phyloP scores from a whole-genome alignment of 2,888 invertebrate species.

The Drosophila paranaensis region DNA sequence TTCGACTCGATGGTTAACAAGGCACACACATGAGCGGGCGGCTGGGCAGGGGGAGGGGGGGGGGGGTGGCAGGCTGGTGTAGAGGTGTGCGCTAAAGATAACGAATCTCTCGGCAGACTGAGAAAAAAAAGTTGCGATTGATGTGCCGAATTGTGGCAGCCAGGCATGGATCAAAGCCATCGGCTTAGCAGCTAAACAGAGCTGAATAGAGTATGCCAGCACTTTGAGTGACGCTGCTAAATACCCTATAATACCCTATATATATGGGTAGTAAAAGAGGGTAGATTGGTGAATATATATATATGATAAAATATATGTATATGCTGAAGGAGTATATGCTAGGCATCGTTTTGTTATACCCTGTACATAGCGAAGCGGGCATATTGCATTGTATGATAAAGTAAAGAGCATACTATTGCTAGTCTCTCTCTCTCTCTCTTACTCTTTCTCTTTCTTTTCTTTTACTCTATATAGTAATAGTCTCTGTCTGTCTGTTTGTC shows the following conservation, averaged over 20 bases:
- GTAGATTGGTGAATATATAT: neutral
- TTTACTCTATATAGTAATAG: neutral
- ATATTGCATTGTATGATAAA: neutral
- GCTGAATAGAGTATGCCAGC: neutral
- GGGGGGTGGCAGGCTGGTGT: neutral
- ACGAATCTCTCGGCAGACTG: conserved; percentile 54
- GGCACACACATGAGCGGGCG: neutral
- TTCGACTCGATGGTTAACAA: conserved; percentile 25
- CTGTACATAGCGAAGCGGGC: neutral
- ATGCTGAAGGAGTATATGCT: no score
- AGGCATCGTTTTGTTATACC: neutral
- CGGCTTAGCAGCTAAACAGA: conserved; percentile 19
- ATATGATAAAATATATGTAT: no score
- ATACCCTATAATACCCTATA: conserved; percentile 3
- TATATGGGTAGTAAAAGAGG: neutral
- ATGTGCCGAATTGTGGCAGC: conserved; percentile 42
- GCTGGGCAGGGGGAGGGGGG: neutral
- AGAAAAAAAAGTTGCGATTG: conserved; percentile 46
- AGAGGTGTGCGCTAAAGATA: conserved; percentile 54
- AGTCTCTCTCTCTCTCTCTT: neutral
- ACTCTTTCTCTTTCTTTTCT: no score
- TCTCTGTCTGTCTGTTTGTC: neutral
- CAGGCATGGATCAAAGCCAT: conserved; percentile 19
- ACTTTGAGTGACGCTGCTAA: neutral
- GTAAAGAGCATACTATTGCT: neutral